These are phyloP conservation scores for Butorides virescens DNA, from an alignment of 2,113 vertebrate genomes.

Conservation along the genomic window DNA sequence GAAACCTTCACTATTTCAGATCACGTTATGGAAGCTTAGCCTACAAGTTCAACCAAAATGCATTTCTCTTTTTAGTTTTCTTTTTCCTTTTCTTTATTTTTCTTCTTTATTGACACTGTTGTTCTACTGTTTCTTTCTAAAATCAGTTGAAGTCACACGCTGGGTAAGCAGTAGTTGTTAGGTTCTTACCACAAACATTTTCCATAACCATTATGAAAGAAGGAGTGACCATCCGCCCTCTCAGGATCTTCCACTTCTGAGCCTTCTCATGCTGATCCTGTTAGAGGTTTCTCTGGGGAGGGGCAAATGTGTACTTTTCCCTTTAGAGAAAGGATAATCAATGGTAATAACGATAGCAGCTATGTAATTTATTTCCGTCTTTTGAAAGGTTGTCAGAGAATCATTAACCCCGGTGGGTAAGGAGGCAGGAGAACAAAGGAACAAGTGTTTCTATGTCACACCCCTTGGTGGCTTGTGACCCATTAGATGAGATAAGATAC, in stretches of 20 bases:
- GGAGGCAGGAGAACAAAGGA: neutral
- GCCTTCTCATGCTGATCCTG: neutral
- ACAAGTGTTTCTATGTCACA: neutral
- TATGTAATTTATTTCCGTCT: neutral
- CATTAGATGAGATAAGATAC: neutral
- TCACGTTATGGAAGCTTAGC: neutral
- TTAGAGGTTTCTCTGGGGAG: neutral
- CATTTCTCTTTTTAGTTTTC: accelerated
- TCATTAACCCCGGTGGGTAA: neutral
- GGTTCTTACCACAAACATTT: neutral
- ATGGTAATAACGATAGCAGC: neutral
- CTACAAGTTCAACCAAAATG: neutral
- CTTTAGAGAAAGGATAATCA: neutral
- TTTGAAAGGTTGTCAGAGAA: neutral
- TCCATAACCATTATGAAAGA: neutral
- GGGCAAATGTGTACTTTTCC: neutral
- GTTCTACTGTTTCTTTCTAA: neutral
- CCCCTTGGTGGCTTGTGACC: neutral
- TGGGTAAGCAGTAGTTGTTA: neutral
- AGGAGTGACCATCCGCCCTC: neutral
- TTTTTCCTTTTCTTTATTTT: neutral
- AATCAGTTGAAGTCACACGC: neutral
- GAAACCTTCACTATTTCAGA: neutral
- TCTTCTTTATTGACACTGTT: neutral
- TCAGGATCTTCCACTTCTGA: neutral